phyloP scores from a whole-genome alignment of 2,113 vertebrate species.

The Glaucomys volans region DNA sequence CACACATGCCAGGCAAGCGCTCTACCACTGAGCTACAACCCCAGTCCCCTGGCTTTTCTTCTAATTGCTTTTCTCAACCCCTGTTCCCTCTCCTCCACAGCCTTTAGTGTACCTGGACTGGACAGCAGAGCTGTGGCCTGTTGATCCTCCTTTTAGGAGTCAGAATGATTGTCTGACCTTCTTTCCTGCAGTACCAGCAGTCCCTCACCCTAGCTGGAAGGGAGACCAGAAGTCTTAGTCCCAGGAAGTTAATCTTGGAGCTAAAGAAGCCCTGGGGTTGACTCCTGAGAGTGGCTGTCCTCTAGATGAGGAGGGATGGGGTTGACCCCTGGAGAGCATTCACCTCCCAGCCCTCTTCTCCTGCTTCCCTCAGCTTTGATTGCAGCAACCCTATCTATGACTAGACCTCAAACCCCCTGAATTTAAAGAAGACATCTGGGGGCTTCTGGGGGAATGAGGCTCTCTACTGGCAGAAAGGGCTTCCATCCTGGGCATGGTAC shows the following conservation, averaged over 20 bases:
- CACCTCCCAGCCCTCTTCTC: neutral
- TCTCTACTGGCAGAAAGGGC: conserved; percentile 86
- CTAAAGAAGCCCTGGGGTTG: neutral
- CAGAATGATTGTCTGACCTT: neutral
- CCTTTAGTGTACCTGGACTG: neutral
- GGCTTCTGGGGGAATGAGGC: conserved; percentile 87
- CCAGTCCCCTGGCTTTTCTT: no score
- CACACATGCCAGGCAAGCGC: no score
- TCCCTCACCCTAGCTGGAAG: neutral
- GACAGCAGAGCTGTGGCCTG: neutral
- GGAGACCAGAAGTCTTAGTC: neutral
- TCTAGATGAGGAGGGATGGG: neutral
- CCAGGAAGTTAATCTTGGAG: neutral
- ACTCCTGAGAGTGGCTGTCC: neutral
- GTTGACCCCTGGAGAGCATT: neutral
- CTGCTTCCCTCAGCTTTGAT: conserved; percentile 84
- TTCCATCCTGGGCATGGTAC: conserved; percentile 88
- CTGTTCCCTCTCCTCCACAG: neutral
- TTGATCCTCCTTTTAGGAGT: neutral
- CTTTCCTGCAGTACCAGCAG: neutral
- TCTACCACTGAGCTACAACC: no score
- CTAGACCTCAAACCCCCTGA: conserved; percentile 85
- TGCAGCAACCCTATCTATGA: conserved; percentile 90
- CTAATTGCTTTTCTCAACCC: neutral
- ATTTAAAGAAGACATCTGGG: conserved; percentile 86